Evolutionary conservation across 2,888 invertebrate genomes (phyloP).

Genomic region (Syrphus vitripennis): DNA sequence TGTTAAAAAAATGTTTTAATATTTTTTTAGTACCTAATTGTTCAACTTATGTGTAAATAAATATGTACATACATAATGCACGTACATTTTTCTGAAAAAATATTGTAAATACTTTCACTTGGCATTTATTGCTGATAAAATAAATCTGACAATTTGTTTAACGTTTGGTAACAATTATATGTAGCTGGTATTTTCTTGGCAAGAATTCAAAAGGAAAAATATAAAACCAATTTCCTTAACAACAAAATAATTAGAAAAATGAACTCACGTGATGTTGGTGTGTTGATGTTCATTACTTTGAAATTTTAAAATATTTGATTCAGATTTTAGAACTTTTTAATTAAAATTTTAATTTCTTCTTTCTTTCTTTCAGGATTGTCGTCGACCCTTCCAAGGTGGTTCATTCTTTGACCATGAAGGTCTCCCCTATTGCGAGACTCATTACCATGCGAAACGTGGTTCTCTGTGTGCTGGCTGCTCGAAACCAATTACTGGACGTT

Average conservation of each 20-base stretch:
- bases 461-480: constrained; percentile 99
- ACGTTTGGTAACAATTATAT: not conserved
- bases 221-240: not conserved
- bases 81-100: not conserved
- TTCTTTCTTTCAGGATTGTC: constrained; percentile 93
- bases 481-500: constrained; percentile 97
- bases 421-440: constrained; percentile 98
- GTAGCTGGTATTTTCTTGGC: constrained; percentile 40
- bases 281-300: not conserved
- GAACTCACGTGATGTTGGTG: not conserved
- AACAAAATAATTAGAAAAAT: not conserved
- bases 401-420: constrained; percentile 99
- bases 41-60: not conserved
- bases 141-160: constrained; percentile 7
- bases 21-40: not conserved
- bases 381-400: constrained; percentile 97
- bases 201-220: constrained; percentile 27
- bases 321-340: not conserved
- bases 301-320: not conserved
- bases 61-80: too few relatives aligned
- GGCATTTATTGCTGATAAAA: not conserved
- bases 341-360: constrained; percentile 36
- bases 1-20: too few relatives aligned
- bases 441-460: constrained; percentile 98
- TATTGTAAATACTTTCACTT: constrained; percentile 2